phyloP scores from a whole-genome alignment of 2,888 invertebrate genomes.

The Fragum fragum region DNA sequence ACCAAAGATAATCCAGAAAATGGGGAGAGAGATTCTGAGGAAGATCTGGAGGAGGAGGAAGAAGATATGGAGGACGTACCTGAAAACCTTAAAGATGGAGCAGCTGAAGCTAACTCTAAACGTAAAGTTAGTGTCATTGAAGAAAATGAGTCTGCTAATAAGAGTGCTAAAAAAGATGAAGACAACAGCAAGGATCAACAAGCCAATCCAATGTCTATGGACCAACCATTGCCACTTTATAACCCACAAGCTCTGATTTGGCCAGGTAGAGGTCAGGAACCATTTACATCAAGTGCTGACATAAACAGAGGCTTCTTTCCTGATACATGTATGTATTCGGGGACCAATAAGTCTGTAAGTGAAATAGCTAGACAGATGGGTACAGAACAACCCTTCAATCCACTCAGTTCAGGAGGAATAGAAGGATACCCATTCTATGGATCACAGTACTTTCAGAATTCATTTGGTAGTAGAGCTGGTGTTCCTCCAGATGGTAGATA shows the following conservation, averaged over 20 bases:
- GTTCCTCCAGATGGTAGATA: neutral
- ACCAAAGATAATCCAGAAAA: neutral
- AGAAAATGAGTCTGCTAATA: neutral
- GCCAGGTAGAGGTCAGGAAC: slow-evolving; percentile 17
- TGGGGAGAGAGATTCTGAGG: neutral
- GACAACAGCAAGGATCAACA: neutral
- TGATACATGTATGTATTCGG: slow-evolving; percentile 23
- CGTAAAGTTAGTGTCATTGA: neutral
- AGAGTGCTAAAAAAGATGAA: neutral
- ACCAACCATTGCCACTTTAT: slow-evolving; percentile 18
- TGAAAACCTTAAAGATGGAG: neutral
- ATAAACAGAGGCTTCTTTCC: slow-evolving; percentile 12
- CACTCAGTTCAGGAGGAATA: neutral
- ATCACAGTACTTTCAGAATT: slow-evolving; percentile 17
- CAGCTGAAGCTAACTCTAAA: neutral
- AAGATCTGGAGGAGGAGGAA: neutral
- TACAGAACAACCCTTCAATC: slow-evolving; percentile 11
- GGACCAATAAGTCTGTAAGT: neutral
- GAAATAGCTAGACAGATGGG: slow-evolving; percentile 15
- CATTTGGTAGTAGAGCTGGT: slow-evolving; percentile 4
- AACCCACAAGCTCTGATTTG: slow-evolving; percentile 22
- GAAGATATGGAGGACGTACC: neutral
- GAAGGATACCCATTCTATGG: slow-evolving; percentile 25
- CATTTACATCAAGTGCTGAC: neutral
- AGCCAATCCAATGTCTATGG: neutral